Evolutionary conservation across 1,140 invertebrate genomes (phyloP).

Genomic region (Pristionchus pacificus): DNA sequence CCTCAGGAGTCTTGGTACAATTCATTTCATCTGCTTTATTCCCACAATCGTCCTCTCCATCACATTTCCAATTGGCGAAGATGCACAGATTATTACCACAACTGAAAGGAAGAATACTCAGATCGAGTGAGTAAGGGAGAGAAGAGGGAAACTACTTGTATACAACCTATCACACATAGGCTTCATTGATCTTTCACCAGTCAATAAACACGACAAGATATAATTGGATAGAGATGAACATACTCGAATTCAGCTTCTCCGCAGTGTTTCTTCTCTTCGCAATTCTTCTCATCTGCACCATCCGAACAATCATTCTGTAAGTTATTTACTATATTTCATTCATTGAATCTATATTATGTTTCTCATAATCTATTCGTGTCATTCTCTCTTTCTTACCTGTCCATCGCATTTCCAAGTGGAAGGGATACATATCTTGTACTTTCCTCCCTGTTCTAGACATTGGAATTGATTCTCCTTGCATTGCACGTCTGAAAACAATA

Average conservation of each 20-base stretch:
- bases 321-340: slow-evolving; percentile 21
- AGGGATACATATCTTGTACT: slow-evolving; percentile 64
- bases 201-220: slow-evolving; percentile 14
- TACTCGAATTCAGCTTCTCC: slow-evolving; percentile 61
- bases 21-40: slow-evolving; percentile 59
- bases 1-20: slow-evolving; percentile 36
- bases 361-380: background rate
- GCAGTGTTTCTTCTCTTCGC: slow-evolving; percentile 68
- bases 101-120: slow-evolving; percentile 16
- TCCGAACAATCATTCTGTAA: slow-evolving; percentile 60
- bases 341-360: too few species aligned
- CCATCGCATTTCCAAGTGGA: slow-evolving; percentile 71
- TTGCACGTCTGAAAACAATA: slow-evolving; percentile 22
- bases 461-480: slow-evolving; percentile 31
- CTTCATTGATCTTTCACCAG: slow-evolving; percentile 19
- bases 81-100: slow-evolving; percentile 66
- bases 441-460: slow-evolving; percentile 32
- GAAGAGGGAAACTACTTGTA: slow-evolving; percentile 18
- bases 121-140: background rate
- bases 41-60: slow-evolving; percentile 74
- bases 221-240: background rate
- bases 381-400: slow-evolving; percentile 54
- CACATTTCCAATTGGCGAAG: slow-evolving; percentile 74
- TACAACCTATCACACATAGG: slow-evolving; percentile 37
- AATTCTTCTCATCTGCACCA: slow-evolving; percentile 74